These are phyloP conservation scores for Anastrepha obliqua DNA, from an alignment of 1,140 invertebrate species.

Conservation along the genomic window DNA sequence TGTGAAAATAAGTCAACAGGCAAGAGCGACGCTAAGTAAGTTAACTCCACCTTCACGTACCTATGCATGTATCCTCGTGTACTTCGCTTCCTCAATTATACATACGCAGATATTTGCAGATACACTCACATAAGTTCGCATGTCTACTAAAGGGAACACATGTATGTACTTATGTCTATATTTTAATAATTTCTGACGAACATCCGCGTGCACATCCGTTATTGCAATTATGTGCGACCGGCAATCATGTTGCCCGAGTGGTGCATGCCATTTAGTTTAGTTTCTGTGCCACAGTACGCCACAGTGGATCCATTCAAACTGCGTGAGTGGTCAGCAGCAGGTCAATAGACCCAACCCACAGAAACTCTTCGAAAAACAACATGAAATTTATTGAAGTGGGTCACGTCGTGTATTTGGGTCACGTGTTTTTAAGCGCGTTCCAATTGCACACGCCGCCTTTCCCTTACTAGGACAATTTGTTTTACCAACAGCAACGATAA, in stretches of 20 bases:
- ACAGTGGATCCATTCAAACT: not conserved
- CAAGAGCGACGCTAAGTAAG: not conserved
- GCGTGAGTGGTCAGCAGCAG: not conserved
- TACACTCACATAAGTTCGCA: not conserved
- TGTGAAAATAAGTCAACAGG: slow-evolving; percentile 28
- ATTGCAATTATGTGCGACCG: not conserved
- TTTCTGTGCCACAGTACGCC: not conserved
- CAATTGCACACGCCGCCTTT: not conserved
- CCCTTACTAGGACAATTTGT: not conserved
- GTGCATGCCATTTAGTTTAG: not conserved
- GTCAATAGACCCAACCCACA: slow-evolving; percentile 36
- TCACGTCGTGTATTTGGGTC: slow-evolving; percentile 37
- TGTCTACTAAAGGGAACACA: not conserved
- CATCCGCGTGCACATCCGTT: not conserved
- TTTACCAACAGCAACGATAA: not conserved
- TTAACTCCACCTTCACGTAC: not conserved
- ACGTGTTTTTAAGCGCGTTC: not conserved
- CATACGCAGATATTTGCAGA: too few species aligned
- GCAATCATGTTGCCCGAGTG: not conserved
- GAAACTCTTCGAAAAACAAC: not conserved
- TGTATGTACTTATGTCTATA: not conserved
- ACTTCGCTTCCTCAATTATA: not conserved
- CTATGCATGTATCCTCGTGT: too few species aligned
- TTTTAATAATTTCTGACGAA: not conserved
- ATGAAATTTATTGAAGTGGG: slow-evolving; percentile 32